These are phyloP conservation scores for Hylaeus anthracinus DNA, from an alignment of 1,140 invertebrate genomes.

Conservation along the genomic window DNA sequence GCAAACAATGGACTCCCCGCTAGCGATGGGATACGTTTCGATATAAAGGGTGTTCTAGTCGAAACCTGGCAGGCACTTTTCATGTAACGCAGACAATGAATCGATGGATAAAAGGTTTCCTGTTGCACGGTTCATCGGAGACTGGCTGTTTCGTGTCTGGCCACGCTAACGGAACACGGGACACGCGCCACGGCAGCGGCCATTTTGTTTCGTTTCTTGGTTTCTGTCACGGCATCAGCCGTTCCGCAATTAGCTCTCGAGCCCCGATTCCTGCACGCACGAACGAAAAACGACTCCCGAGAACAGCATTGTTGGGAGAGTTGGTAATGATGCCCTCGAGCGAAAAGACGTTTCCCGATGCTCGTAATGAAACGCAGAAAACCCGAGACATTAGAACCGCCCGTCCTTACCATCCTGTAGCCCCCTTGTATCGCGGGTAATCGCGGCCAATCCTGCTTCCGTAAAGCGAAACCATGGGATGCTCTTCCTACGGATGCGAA, in stretches of 20 bases:
- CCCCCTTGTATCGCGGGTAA: background rate
- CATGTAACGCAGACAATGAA: too few relatives aligned
- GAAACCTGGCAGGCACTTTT: too few relatives aligned
- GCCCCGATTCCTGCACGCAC: slow-evolving; percentile 40
- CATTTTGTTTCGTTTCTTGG: slow-evolving; percentile 18
- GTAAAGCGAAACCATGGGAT: slow-evolving; percentile 1
- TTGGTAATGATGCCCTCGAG: slow-evolving; percentile 58
- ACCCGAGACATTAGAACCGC: slow-evolving; percentile 1
- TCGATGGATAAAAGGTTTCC: too few relatives aligned
- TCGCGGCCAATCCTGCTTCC: slow-evolving; percentile 8
- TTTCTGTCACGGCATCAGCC: background rate
- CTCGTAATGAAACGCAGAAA: slow-evolving; percentile 27
- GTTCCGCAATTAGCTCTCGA: slow-evolving; percentile 41
- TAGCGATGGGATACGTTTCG: too few relatives aligned
- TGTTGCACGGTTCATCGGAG: too few relatives aligned
- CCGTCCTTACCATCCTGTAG: background rate
- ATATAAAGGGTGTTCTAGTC: too few relatives aligned
- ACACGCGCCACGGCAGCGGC: background rate
- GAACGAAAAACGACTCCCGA: slow-evolving; percentile 31
- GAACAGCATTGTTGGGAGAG: slow-evolving; percentile 49
- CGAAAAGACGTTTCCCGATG: slow-evolving; percentile 32
- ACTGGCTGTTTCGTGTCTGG: too few relatives aligned
- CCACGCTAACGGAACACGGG: background rate
- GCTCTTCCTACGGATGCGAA: background rate
- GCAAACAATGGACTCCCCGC: too few relatives aligned